These are phyloP conservation scores for Pygoscelis antarcticus DNA, from an alignment of 2,113 vertebrate genomes.

Conservation along the genomic window DNA sequence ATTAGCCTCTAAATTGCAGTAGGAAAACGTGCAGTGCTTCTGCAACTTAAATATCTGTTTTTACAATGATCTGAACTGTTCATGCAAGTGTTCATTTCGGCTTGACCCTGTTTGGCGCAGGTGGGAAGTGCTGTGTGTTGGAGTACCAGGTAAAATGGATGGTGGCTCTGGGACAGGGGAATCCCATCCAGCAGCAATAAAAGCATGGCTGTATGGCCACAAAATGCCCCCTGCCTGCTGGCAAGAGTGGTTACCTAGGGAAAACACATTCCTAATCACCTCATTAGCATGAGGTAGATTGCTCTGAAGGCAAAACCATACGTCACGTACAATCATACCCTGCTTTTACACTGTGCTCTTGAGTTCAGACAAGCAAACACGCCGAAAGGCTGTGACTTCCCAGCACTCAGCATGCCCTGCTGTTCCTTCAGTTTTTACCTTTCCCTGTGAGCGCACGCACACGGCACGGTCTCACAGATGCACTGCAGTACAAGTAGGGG, in stretches of 20 bases:
- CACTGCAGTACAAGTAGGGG: too few relatives aligned
- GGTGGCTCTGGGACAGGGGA: not conserved
- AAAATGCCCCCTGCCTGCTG: not conserved
- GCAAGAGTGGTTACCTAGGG: not conserved
- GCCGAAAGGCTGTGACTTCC: not conserved
- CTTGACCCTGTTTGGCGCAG: not conserved
- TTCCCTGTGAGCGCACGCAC: not conserved
- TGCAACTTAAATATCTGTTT: not conserved
- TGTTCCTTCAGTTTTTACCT: not conserved
- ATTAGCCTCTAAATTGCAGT: slow-evolving; percentile 10
- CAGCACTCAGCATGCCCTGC: not conserved
- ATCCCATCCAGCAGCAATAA: not conserved
- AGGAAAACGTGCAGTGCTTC: not conserved
- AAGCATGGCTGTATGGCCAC: not conserved
- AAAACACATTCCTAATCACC: not conserved
- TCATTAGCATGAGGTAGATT: not conserved
- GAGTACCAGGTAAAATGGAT: not conserved
- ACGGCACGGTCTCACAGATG: accelerated
- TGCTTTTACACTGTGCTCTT: not conserved
- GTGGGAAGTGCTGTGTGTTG: not conserved
- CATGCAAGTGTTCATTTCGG: not conserved
- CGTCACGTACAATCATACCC: not conserved
- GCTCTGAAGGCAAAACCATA: not conserved
- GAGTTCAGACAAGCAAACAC: not conserved
- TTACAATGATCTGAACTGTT: not conserved